Evolutionary conservation across 2,113 vertebrate species (phyloP), one percentile per base, ranked within the genome.

Genomic region (Triplophysa rosa): DNA sequence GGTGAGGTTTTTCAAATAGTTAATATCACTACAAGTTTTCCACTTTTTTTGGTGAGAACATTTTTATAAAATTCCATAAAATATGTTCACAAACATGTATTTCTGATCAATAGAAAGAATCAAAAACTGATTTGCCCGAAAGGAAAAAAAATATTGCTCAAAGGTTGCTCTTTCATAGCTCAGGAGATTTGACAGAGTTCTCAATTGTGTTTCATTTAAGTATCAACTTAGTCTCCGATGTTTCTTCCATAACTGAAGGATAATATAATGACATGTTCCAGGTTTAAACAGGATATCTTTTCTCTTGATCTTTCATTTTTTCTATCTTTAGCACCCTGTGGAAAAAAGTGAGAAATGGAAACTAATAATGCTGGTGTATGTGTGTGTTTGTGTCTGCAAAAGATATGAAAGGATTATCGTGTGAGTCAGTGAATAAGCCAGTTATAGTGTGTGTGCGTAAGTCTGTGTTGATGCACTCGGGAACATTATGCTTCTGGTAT

Each of bases 371-470:
- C 40, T 59, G 1, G 24, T 40, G 12, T 37, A 1, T 64, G 29
- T 58, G 37, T 52, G 69, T 42, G 23, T 52, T 24, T 63, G 29
- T 76, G 47, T 80, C 77, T 84, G 64, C 84, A 85, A 88, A 85
- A 86, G 73, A 85, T 85, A 85, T 88, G 83, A 88, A 82, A 85
- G 84, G 86, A 86, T 92, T 91, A 92, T 74, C 52, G 81, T 84
- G 80, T 78, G 88, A 67, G 85, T 91, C 86, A 89, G 79, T 49
- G 40, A 37, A 13, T 71, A 58, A 58, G 54, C 54, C 54, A n/a
- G 54, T 58, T 58, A n/a, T 58, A 9, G 23, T 52, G 8, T 52
- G 17, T 54, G 6, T 45, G 21, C 54, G 56, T 59, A 45, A 79
- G 70, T 72, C 78, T 62, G 21, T 66, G 61, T 65, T 19, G 49